Evolutionary conservation across 1,140 invertebrate species (phyloP).

Genomic region (Mactra quadrangularis): DNA sequence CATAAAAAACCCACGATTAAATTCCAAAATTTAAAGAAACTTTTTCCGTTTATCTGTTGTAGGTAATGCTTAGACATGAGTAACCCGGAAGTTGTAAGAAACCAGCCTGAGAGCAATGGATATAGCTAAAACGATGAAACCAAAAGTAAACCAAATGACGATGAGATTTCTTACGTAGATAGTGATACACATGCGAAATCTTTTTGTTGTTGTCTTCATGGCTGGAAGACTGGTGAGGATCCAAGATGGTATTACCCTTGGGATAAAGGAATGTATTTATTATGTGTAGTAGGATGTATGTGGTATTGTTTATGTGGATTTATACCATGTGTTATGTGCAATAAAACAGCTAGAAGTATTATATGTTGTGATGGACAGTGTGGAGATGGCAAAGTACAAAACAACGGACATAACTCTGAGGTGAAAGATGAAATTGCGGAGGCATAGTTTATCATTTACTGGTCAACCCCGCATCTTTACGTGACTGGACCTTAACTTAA

Average conservation of each 20-base stretch:
- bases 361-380: slow-evolving; percentile 52
- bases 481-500: too few species aligned
- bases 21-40: too few species aligned
- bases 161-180: slow-evolving; percentile 51
- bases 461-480: too few species aligned
- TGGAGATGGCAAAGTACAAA: background rate
- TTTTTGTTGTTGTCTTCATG: slow-evolving; percentile 56
- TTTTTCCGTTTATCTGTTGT: too few species aligned
- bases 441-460: too few species aligned
- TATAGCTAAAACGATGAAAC: background rate
- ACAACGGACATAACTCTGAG: background rate
- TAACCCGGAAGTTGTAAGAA: background rate
- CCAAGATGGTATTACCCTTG: slow-evolving; percentile 57
- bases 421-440: slow-evolving; percentile 41
- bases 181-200: slow-evolving; percentile 57
- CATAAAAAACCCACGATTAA: too few species aligned
- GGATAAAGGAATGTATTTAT: slow-evolving; percentile 55
- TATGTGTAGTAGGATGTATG: slow-evolving; percentile 51
- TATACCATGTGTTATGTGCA: slow-evolving; percentile 45
- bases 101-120: background rate
- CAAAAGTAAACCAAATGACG: background rate
- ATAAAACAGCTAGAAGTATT: slow-evolving; percentile 35
- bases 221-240: slow-evolving; percentile 47
- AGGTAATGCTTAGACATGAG: too few species aligned
- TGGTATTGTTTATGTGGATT: slow-evolving; percentile 53